Evolutionary conservation across 2,797 vertebrate species (phyloP), one percentile per base, ranked within the genome.

Genomic region (Dermochelys coriacea): DNA sequence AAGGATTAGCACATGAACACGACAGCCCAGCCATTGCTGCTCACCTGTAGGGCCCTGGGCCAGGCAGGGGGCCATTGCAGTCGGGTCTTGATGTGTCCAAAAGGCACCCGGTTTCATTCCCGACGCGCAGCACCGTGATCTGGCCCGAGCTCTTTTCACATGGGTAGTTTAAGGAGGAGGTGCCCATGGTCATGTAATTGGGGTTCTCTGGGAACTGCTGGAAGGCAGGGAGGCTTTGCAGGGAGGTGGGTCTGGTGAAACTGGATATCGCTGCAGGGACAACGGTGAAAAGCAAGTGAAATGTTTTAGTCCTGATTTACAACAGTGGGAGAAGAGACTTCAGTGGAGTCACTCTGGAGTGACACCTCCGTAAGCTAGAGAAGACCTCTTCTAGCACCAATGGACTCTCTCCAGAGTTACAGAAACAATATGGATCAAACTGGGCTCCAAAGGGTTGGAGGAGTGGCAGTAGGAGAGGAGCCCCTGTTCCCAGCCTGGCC

Each of bases 1-100:
- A 6, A 45, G 37, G 27, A 16, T 31, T n/a, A 54, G 23, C 21
- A 21, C 49, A 10, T 52, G 50, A 34, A 47, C 52, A 52, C 12
- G 4, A 6, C 49, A 50, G 50, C 11, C 51, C 79, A 12, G 51
- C 31, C 31, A 14, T 3, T 7, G 34, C 18, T 1, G 27, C 97
- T 93, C 80, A 98, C 98, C 0, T 10, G 95, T 97, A 98, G 0
- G 96, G 89, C n/a, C 97, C 95, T 0, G 93, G 88, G 6, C 8
- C 2, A 3, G 91, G 82, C 52, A 98, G 93, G 59, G 98, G 98
- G 1, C 97, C 97, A 0, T 98, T 98, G 95, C 98, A 98, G 18
- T 80, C 90, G 78, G 94, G 95, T 64, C 68, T 47, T 0, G 0
- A 0, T 0, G 0, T 0, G 0, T 96, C n/a, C 0, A 0, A 0